phyloP scores from a whole-genome alignment of 1,140 invertebrate species.

The Magallana ariakensis region DNA sequence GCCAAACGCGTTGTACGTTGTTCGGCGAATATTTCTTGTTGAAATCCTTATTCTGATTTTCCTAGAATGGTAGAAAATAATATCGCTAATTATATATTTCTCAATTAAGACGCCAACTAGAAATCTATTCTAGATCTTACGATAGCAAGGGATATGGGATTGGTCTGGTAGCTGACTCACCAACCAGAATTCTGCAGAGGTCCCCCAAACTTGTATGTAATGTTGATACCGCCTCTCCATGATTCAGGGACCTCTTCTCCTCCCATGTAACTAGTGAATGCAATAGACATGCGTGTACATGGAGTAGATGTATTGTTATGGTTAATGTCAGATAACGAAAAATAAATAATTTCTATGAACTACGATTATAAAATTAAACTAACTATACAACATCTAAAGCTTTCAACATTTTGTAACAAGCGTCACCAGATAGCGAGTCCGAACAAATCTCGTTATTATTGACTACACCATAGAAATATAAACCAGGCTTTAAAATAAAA shows the following conservation, averaged over 20 bases:
- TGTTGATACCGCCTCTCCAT: conserved; percentile 79
- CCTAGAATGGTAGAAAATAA: neutral
- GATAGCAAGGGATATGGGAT: no score
- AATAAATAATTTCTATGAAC: neutral
- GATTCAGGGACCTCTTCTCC: conserved; percentile 72
- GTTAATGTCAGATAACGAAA: neutral
- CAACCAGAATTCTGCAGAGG: conserved; percentile 44
- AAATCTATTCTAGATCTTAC: no score
- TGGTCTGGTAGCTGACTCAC: neutral
- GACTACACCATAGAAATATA: neutral
- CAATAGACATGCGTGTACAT: neutral
- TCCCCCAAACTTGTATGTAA: conserved; percentile 80
- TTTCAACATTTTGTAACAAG: neutral
- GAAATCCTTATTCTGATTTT: conserved; percentile 64
- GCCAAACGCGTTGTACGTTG: conserved; percentile 80
- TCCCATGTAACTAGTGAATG: conserved; percentile 58
- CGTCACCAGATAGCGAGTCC: neutral
- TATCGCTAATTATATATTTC: no score
- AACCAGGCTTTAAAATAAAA: no score
- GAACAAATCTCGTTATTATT: neutral
- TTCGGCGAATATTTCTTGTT: conserved; percentile 59
- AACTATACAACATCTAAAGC: neutral
- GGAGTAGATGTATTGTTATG: neutral
- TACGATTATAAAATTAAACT: neutral
- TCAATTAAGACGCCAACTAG: no score